phyloP scores from a whole-genome alignment of 2,888 invertebrate species.

The Anaspis maculata region DNA sequence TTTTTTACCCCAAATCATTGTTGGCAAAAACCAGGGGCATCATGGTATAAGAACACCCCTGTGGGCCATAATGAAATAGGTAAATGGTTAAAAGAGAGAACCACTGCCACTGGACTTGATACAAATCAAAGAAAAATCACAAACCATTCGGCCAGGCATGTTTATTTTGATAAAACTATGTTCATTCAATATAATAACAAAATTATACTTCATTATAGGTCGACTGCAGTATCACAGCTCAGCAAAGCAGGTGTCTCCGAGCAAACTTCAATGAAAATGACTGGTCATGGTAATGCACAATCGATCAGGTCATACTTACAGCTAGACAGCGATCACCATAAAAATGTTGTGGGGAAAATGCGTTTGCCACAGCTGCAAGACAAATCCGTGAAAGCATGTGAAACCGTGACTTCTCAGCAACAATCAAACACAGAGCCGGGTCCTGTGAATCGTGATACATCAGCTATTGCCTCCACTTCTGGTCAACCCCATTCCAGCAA shows the following conservation, averaged over 20 bases:
- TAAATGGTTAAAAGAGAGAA: slow-evolving; percentile 1
- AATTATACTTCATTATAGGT: no score
- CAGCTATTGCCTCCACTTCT: no score
- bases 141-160: slow-evolving; percentile 2
- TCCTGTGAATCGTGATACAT: no score
- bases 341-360: slow-evolving; percentile 1
- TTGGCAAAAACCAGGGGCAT: no score
- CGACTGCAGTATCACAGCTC: slow-evolving; percentile 1
- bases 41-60: slow-evolving; percentile 4
- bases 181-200: no score
- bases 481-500: no score
- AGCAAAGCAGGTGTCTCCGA: neutral
- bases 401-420: no score
- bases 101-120: slow-evolving; percentile 2
- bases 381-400: no score
- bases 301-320: slow-evolving; percentile 2
- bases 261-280: slow-evolving; percentile 2
- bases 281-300: slow-evolving; percentile 4
- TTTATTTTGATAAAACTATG: no score
- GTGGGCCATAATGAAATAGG: slow-evolving; percentile 2
- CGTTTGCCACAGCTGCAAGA: no score
- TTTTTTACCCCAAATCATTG: no score
- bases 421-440: no score
- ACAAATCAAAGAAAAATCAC: slow-evolving; percentile 3
- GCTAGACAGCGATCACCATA: neutral